Base-by-base conservation (phyloP, 1,140 invertebrate genomes). In the Mycetomoellerius zeteki region DNA sequence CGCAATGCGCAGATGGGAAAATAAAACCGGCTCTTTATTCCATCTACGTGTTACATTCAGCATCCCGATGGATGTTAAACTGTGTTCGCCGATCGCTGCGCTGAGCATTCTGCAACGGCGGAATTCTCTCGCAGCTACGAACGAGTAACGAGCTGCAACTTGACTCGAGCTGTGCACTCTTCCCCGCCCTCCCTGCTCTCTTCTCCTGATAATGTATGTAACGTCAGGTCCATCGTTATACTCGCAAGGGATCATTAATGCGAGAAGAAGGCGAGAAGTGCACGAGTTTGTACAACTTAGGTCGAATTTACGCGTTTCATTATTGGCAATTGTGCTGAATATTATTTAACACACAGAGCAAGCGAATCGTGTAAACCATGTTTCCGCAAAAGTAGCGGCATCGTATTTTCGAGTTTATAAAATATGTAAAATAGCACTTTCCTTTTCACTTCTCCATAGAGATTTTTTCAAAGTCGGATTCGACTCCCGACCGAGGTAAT, bases 151-250 rank as follows among this genome's bases (percentile, higher is more conserved):
- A 84, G 69, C 80, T 75, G 69, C 80, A 84, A 75, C 80, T 84
- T 60, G 80, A 84, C 80, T 84, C 80, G 80, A 47, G 27, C 19
- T 82, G 67, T 52, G 37, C 16, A 30, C 24, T 50, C 33, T 2
- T 33, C 14, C 24, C 50, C 50, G 21, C 10, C 6, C 50, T 14
- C 21, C 14, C 37, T 1, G n/a, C n/a, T n/a, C n/a, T 4, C 21
- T 19, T 19, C 52, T n/a, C 54, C 54, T n/a, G 47, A 69, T 84
- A 84, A 84, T 84, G 69, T 84, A 84, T 84, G 80, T 84, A 84
- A 84, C 80, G 80, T 84, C 80, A 84, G 80, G 80, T 60, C 69
- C 69, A 56, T 84, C 80, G 80, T 84, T 84, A 84, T 84, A 84
- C 54, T 69, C 56, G 80, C 80, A 43, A 84, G 69, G 37, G 80